Conservation (phyloP, 1,140 invertebrate genomes). For the Phymorhynchus buccinoides region DNA sequence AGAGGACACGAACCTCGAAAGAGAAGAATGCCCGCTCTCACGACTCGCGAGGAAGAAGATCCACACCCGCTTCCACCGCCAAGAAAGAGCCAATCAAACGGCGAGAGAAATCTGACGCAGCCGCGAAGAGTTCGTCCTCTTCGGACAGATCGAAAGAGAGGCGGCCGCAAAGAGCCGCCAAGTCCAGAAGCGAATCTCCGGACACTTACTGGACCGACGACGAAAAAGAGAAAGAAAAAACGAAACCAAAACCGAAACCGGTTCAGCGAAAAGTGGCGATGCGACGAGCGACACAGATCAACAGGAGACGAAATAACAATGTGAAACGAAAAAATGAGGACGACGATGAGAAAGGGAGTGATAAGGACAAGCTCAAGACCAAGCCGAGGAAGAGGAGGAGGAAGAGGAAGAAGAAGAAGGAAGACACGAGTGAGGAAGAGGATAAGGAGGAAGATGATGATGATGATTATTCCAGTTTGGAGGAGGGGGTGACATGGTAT, state of each 20-base stretch:
- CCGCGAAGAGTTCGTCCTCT: neutral
- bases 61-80: neutral
- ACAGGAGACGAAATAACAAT: neutral
- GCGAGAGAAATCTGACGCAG: neutral
- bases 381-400: neutral
- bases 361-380: neutral
- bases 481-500: conserved; percentile 60
- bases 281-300: neutral
- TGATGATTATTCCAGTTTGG: conserved; percentile 40
- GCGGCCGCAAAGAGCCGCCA: neutral
- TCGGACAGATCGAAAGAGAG: neutral
- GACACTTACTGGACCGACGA: neutral
- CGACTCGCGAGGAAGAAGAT: neutral
- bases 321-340: neutral
- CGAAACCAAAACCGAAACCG: too few relatives aligned
- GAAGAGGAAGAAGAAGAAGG: neutral
- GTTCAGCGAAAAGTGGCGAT: neutral
- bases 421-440: neutral
- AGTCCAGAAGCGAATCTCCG: neutral
- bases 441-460: conserved; percentile 41
- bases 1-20: neutral
- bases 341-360: neutral
- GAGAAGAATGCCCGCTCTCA: neutral
- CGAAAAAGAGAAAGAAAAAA: neutral
- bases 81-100: neutral